Evolutionary conservation across 30 jellyfish, hydroid and myxozoan genomes (phyloP).

Genomic region (Aurelia aurita complex sp. Pacific): DNA sequence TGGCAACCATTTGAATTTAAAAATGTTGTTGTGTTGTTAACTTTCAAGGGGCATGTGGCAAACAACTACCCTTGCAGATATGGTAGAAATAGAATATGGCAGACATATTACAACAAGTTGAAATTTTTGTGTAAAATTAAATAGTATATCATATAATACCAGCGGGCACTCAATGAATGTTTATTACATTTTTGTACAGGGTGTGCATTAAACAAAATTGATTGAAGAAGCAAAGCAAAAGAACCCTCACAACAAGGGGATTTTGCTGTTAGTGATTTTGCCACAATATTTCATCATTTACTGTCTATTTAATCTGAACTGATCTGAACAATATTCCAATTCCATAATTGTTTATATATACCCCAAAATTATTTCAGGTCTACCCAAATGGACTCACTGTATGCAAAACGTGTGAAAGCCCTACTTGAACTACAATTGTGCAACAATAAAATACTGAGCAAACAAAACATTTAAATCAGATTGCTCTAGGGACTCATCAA

Average conservation of each 20-base stretch:
- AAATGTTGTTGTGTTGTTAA: conserved; percentile 12
- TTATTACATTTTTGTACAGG: background rate
- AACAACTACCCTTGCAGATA: conserved; percentile 1
- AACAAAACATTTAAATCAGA: background rate
- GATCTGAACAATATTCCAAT: conserved; percentile 4
- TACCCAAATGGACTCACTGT: no score
- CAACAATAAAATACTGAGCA: background rate
- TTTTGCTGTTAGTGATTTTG: background rate
- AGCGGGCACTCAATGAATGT: background rate
- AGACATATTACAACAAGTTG: conserved; percentile 3
- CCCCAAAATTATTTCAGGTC: conserved; percentile 1
- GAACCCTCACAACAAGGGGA: conserved; percentile 4
- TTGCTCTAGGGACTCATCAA: conserved; percentile 4
- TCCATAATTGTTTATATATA: background rate
- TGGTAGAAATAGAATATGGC: conserved; percentile 9
- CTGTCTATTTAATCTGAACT: background rate
- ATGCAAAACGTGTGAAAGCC: no score
- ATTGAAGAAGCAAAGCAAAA: background rate
- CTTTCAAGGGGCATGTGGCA: conserved; percentile 7
- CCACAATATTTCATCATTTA: no score
- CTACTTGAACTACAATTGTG: background rate
- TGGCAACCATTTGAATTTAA: conserved; percentile 6
- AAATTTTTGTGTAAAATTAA: background rate
- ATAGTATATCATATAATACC: no score
- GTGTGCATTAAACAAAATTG: no score